phyloP scores from a whole-genome alignment of 1,140 invertebrate genomes.

The Eupeodes corollae region DNA sequence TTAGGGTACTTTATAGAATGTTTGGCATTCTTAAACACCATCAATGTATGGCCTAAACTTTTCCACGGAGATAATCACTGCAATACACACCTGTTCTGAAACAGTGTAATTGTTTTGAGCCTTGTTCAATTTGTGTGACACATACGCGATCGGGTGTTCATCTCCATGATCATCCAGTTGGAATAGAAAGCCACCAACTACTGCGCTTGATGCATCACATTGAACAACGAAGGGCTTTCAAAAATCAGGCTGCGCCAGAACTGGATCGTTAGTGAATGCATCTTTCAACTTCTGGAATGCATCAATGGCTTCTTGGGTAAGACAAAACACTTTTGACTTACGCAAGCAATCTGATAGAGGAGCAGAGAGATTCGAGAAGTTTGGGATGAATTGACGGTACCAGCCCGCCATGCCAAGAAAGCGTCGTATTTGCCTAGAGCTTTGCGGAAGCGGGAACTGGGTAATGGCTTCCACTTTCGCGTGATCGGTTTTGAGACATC shows the following conservation, averaged over 20 bases:
- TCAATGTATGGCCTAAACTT: too few relatives aligned
- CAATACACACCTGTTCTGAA: too few relatives aligned
- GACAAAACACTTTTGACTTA: constrained; percentile 12
- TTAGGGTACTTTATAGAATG: too few relatives aligned
- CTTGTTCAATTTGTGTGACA: constrained; percentile 30
- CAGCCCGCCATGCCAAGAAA: constrained; percentile 19
- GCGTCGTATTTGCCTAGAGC: not conserved
- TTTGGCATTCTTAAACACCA: too few relatives aligned
- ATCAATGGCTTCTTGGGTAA: not conserved
- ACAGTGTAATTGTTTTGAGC: too few relatives aligned
- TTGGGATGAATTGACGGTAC: constrained; percentile 28
- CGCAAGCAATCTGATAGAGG: constrained; percentile 25
- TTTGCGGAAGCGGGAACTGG: not conserved
- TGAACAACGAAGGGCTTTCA: constrained; percentile 9
- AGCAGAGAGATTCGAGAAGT: constrained; percentile 20
- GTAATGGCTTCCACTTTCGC: constrained; percentile 1
- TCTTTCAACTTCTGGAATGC: not conserved
- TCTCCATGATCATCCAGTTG: constrained; percentile 8
- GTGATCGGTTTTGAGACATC: not conserved
- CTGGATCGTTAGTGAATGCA: constrained; percentile 8
- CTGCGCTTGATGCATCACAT: constrained; percentile 4
- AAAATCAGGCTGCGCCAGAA: constrained; percentile 4
- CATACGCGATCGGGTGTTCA: constrained; percentile 25
- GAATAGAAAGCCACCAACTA: constrained; percentile 8
- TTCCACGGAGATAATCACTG: too few relatives aligned